A percentile compares a stretch with the other conserved stretches of the same genome.
Evolutionary conservation across 1,140 invertebrate species (phyloP).

Genomic region (Scaptomyza hsui): DNA sequence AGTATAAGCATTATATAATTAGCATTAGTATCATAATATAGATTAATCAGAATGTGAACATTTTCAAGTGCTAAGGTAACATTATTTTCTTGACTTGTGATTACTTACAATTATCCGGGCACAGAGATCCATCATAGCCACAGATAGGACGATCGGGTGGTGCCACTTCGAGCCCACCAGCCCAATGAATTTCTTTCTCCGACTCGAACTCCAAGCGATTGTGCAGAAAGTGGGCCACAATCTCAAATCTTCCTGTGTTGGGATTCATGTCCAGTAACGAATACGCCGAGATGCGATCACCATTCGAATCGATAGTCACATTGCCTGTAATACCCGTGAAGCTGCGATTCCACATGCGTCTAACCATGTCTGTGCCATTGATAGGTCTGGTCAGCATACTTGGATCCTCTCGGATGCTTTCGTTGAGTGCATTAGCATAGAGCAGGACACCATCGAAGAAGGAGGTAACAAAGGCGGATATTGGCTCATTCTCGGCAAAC

Average conservation of each 20-base stretch:
- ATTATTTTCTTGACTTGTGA: not conserved
- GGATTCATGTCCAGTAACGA: constrained; percentile 96
- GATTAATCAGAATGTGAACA: no score
- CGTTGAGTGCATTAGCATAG: constrained; percentile 95
- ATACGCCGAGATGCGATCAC: constrained; percentile 95
- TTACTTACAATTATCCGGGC: constrained; percentile 89
- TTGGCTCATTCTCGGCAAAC: constrained; percentile 88
- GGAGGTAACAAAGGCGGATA: constrained; percentile 95
- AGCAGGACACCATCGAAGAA: constrained; percentile 98
- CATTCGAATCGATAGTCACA: constrained; percentile 95
- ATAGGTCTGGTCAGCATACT: constrained; percentile 85
- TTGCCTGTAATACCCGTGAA: constrained; percentile 94
- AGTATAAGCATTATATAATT: not conserved
- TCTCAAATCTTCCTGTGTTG: constrained; percentile 91
- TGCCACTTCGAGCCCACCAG: constrained; percentile 89
- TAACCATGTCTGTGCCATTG: constrained; percentile 88
- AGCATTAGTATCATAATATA: not conserved
- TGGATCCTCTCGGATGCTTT: constrained; percentile 89
- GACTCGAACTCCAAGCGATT: constrained; percentile 87
- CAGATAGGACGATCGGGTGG: constrained; percentile 94
- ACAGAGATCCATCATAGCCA: constrained; percentile 96
- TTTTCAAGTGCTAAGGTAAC: no score
- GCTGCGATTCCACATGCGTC: constrained; percentile 95
- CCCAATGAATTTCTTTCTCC: constrained; percentile 93
- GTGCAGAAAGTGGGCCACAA: constrained; percentile 80